phyloP scores from a whole-genome alignment of 2,888 invertebrate species.

The Drosophila kanekoi region DNA sequence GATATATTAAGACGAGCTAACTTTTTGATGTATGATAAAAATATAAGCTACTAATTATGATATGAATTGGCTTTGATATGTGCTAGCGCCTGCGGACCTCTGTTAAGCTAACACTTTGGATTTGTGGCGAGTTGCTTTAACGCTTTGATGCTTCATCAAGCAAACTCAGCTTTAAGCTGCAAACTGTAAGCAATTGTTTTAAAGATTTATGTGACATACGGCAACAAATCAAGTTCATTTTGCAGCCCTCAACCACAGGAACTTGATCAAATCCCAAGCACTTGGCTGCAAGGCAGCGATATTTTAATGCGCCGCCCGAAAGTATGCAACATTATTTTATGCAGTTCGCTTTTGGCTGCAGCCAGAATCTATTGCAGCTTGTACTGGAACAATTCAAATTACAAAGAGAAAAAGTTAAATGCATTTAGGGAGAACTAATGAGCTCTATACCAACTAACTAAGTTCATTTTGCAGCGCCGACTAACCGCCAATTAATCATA shows the following conservation, averaged over 20 bases:
- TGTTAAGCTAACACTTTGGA: too few relatives aligned
- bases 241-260: too few relatives aligned
- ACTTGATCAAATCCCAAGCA: too few relatives aligned
- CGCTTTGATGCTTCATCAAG: too few relatives aligned
- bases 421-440: background rate
- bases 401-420: background rate
- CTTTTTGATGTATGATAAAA: background rate
- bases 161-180: too few relatives aligned
- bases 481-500: background rate
- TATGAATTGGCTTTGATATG: background rate
- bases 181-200: background rate
- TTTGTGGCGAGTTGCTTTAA: too few relatives aligned
- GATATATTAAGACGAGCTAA: too few relatives aligned
- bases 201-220: too few relatives aligned
- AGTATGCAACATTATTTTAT: conserved; percentile 25
- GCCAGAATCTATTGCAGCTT: background rate
- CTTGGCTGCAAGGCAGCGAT: background rate
- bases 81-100: too few relatives aligned
- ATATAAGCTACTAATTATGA: background rate
- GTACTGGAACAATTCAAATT: background rate
- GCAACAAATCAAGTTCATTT: background rate
- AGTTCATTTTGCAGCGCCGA: background rate
- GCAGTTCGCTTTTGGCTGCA: background rate
- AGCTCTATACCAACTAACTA: background rate
- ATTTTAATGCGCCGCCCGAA: background rate